Base-by-base conservation (phyloP, 2,113 vertebrate species). In the Melanotaenia duboulayi region DNA sequence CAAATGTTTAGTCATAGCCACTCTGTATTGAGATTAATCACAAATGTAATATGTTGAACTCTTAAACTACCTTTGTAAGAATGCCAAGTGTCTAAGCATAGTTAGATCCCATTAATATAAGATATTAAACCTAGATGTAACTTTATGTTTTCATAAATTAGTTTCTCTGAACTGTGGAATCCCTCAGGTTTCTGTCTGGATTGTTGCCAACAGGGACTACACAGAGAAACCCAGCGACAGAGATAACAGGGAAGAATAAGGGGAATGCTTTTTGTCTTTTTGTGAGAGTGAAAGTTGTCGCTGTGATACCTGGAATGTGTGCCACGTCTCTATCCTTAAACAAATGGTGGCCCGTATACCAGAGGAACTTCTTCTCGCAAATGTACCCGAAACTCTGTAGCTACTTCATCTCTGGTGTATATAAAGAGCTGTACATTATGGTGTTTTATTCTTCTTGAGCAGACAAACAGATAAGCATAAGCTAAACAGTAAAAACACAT, bases 111-210 rank as follows among this genome's bases (percentile, higher is more conserved):
- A 28, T 35, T 35, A 35, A 35, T 35, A 7, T 5, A 35, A 35
- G 32, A 9, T 35, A 35, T 35, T 35, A 35, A 35, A 35, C 17
- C 0, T 4, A 23, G 49, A 65, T 3, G 5, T 50, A 39, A 69
- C 1, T 9, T 50, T 49, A 32, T 13, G 4, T 22, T 22, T 4
- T 46, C 37, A 51, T 66, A 70, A 22, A 7, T 35, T 7, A 3
- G 17, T 61, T 63, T 65, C 42, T 71, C 39, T 49, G 59, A 35
- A 49, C 37, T 42, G 11, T 65, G 76, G 66, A 81, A 60, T 77
- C 28, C 28, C 19, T 11, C 54, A 55, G 57, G 84, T 85, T 85
- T 89, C 80, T 82, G 73, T 78, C 63, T 52, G 56, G 14, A 13
- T 66, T 22, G 0, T 22, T 76, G 85, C 58, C 81, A 82, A 82